Evolutionary conservation across 2,113 vertebrate species (phyloP).

Genomic region (Stegastes partitus): DNA sequence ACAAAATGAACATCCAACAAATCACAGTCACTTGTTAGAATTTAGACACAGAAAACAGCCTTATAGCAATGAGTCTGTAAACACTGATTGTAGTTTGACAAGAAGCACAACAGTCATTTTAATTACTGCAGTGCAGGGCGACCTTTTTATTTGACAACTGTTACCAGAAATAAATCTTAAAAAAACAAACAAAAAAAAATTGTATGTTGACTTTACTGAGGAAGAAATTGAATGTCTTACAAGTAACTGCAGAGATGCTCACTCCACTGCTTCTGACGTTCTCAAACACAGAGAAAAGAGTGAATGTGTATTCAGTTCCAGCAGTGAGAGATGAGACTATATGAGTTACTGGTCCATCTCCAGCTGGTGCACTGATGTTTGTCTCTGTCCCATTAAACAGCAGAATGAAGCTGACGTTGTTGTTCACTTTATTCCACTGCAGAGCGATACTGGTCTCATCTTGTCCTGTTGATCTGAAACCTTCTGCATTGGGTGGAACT

Average conservation of each 20-base stretch:
- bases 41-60: too few species aligned
- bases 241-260: not conserved
- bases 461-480: not conserved
- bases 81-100: too few species aligned
- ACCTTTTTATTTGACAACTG: too few species aligned
- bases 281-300: not conserved
- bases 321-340: conserved; percentile 18
- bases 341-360: conserved; percentile 1
- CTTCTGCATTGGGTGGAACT: not conserved
- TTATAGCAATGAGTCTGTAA: too few species aligned
- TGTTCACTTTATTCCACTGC: conserved; percentile 9
- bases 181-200: too few species aligned
- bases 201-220: too few species aligned
- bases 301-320: conserved; percentile 29
- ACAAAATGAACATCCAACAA: too few species aligned
- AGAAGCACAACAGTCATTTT: too few species aligned
- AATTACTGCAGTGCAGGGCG: too few species aligned
- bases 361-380: not conserved
- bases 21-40: too few species aligned
- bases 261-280: too few species aligned
- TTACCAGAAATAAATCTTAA: too few species aligned
- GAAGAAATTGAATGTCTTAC: not conserved
- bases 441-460: conserved; percentile 36
- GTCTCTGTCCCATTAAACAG: conserved; percentile 6
- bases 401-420: not conserved